These are phyloP conservation scores for Drosophila eugracilis DNA, from an alignment of 1,140 invertebrate genomes.

Conservation along the genomic window DNA sequence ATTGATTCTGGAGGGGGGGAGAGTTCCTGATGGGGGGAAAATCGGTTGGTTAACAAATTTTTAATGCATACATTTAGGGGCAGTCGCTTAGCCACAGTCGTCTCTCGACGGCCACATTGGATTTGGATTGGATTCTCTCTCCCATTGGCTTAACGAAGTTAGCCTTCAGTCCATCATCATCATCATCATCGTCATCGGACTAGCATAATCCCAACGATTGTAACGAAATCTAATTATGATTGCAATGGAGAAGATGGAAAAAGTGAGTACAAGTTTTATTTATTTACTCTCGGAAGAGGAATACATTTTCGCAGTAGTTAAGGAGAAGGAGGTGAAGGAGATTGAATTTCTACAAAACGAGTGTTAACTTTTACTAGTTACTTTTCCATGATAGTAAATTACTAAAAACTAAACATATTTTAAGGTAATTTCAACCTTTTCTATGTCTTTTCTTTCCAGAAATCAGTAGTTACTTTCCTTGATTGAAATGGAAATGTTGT, in stretches of 20 bases:
- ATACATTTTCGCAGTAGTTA: background rate
- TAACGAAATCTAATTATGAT: slow-evolving; percentile 26
- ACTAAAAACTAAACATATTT: no score
- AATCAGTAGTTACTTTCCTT: background rate
- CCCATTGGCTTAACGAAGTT: slow-evolving; percentile 60
- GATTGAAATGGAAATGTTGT: no score
- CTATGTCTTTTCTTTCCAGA: background rate
- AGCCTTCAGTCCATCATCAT: background rate
- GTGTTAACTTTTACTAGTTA: no score
- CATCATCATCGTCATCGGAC: background rate
- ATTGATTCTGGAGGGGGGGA: slow-evolving; percentile 58
- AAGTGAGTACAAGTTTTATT: slow-evolving; percentile 1
- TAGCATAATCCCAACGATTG: slow-evolving; percentile 17
- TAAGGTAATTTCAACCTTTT: no score
- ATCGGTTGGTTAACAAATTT: slow-evolving; percentile 49
- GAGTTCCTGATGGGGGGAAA: slow-evolving; percentile 17
- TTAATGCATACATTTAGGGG: slow-evolving; percentile 63
- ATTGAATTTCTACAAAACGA: no score
- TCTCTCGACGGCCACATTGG: slow-evolving; percentile 23
- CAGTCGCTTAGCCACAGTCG: background rate
- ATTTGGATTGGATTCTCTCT: slow-evolving; percentile 43
- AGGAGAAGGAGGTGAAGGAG: background rate
- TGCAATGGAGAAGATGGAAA: background rate
- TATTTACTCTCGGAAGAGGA: background rate
- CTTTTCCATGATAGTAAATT: no score